phyloP scores from a whole-genome alignment of 2,113 vertebrate genomes.

The Lamprologus sp. region DNA sequence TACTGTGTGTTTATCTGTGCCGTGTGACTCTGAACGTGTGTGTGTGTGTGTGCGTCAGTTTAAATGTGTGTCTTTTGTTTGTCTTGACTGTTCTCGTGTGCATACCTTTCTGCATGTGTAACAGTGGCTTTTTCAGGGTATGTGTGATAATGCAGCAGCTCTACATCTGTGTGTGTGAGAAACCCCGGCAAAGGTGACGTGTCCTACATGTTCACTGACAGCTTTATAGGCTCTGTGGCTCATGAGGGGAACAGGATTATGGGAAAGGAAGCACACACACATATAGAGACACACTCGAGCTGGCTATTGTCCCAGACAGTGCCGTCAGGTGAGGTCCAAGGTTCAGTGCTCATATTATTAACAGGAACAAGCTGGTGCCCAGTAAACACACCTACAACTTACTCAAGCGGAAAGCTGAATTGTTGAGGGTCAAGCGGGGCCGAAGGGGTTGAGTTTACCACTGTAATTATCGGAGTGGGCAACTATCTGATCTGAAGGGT shows the following conservation, averaged over 20 bases:
- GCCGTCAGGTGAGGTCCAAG: conserved; percentile 82
- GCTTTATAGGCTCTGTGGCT: conserved; percentile 79
- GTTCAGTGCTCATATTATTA: conserved; percentile 78
- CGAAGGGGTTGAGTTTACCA: background rate
- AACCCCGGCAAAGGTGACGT: conserved; percentile 78
- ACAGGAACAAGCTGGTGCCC: conserved; percentile 79
- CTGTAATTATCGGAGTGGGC: conserved; percentile 38
- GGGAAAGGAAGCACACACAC: conserved; percentile 68
- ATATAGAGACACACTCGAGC: conserved; percentile 25
- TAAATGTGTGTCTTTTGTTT: conserved; percentile 12
- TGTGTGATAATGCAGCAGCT: conserved; percentile 5
- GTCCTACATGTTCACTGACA: conserved; percentile 81
- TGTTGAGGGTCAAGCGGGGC: conserved; percentile 51
- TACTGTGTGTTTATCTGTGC: conserved; percentile 7
- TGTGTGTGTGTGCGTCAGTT: background rate
- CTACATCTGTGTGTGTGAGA: conserved; percentile 51
- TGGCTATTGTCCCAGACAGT: conserved; percentile 77
- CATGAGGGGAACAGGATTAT: conserved; percentile 75
- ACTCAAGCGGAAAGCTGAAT: conserved; percentile 71
- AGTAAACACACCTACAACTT: conserved; percentile 74
- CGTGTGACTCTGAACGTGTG: background rate
- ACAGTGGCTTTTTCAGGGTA: background rate
- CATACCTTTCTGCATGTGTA: conserved; percentile 36
- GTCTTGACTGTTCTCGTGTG: background rate
- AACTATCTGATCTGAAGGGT: background rate